Percentiles rank a stretch among this genome's conserved stretches.
Conservation (phyloP, 2,113 vertebrate genomes). For the Bos taurus region DNA sequence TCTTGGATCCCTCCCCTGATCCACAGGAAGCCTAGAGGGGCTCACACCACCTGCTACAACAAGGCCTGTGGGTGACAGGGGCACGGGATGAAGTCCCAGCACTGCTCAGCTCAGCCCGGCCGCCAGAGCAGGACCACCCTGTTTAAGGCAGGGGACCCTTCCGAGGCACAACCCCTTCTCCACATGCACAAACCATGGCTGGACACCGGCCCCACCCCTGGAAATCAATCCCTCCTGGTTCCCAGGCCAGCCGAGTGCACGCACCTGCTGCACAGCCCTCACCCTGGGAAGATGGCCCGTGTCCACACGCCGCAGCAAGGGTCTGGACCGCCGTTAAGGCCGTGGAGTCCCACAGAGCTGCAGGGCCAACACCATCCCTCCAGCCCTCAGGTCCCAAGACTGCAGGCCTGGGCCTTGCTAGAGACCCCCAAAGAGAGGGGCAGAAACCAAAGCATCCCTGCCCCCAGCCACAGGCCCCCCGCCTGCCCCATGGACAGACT, state of each 20-base stretch:
- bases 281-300: not conserved
- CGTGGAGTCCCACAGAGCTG: not conserved
- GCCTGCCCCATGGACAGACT: not conserved
- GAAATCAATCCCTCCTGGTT: not conserved
- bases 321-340: not conserved
- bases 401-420: not conserved
- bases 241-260: not conserved
- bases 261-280: not conserved
- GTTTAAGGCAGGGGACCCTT: not conserved
- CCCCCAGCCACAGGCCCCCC: not conserved
- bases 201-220: too few relatives aligned
- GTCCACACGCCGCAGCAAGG: fast-evolving
- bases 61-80: not conserved
- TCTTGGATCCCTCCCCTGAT: not conserved
- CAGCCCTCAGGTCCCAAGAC: not conserved
- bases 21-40: not conserved
- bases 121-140: not conserved
- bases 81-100: not conserved
- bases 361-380: not conserved
- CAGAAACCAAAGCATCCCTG: not conserved
- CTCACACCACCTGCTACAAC: not conserved
- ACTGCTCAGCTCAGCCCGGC: not conserved
- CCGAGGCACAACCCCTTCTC: not conserved
- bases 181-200: not conserved
- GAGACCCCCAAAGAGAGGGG: not conserved